Evolutionary conservation across 2,113 vertebrate genomes (phyloP).

Genomic region (Toxotes jaculatrix): DNA sequence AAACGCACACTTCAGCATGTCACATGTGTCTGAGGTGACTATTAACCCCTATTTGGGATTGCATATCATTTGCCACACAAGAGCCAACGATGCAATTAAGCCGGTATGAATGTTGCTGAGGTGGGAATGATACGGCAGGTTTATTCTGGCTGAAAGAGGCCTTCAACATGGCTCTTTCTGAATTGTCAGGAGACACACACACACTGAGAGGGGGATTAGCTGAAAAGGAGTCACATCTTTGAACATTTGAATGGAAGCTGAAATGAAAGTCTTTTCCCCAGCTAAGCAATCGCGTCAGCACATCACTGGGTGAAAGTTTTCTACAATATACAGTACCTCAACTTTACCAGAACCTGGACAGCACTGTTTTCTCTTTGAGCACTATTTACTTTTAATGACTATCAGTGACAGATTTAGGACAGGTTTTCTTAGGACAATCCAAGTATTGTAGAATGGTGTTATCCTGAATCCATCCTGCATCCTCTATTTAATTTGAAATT

Average conservation of each 20-base stretch:
- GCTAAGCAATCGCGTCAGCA: slow-evolving; percentile 16
- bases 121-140: slow-evolving; percentile 24
- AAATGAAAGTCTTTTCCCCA: slow-evolving; percentile 46
- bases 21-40: slow-evolving; percentile 15
- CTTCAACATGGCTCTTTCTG: slow-evolving; percentile 6
- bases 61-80: slow-evolving; percentile 17
- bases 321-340: not conserved
- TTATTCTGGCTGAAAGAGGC: slow-evolving; percentile 31
- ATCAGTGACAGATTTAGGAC: not conserved
- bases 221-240: slow-evolving; percentile 43
- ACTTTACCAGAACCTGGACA: not conserved
- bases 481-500: too few species aligned
- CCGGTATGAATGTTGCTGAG: slow-evolving; percentile 4
- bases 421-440: not conserved
- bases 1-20: slow-evolving; percentile 28
- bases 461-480: not conserved
- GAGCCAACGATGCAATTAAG: slow-evolving; percentile 24
- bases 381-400: not conserved
- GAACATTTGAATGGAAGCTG: slow-evolving; percentile 36
- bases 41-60: slow-evolving; percentile 46
- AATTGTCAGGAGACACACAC: slow-evolving; percentile 26
- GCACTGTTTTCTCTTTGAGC: too few species aligned
- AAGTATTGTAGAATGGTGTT: not conserved
- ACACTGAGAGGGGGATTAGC: slow-evolving; percentile 24
- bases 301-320: not conserved